A percentile compares a stretch with the other conserved stretches of the same genome.
Evolutionary conservation across 1,140 invertebrate genomes (phyloP).

Genomic region (Nymphalis io): DNA sequence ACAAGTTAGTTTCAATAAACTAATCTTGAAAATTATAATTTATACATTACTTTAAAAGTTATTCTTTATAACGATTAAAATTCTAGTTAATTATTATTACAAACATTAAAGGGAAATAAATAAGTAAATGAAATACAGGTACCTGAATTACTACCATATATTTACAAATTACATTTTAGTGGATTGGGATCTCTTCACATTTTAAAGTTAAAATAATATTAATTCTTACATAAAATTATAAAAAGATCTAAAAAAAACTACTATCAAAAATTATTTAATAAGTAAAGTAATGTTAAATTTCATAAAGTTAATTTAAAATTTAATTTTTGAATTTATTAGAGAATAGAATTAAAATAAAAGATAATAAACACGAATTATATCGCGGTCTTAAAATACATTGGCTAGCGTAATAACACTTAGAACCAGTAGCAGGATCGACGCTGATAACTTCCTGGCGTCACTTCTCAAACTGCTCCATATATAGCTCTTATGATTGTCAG

Average conservation of each 20-base stretch:
- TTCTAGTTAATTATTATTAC: no score
- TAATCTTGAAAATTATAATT: no score
- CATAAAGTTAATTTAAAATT: no score
- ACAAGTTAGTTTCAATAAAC: no score
- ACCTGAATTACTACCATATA: background rate
- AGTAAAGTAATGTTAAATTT: no score
- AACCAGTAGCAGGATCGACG: conserved; percentile 23
- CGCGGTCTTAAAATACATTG: conserved; percentile 11
- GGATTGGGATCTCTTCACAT: conserved; percentile 45
- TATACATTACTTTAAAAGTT: no score
- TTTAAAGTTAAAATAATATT: conserved; percentile 3
- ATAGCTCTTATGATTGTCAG: conserved; percentile 47
- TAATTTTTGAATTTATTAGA: no score
- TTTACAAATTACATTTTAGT: conserved; percentile 32
- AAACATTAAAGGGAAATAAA: background rate
- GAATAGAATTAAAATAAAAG: background rate
- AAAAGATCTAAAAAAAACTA: no score
- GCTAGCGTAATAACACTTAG: conserved; percentile 7
- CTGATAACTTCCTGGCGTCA: conserved; percentile 33
- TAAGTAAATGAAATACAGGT: background rate
- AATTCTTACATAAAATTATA: background rate
- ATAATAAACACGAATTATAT: background rate
- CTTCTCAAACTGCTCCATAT: conserved; percentile 47
- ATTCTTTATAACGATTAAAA: no score
- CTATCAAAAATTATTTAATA: no score